Evolutionary conservation across 1,140 invertebrate species (phyloP).

Genomic region (Penaeus vannamei): DNA sequence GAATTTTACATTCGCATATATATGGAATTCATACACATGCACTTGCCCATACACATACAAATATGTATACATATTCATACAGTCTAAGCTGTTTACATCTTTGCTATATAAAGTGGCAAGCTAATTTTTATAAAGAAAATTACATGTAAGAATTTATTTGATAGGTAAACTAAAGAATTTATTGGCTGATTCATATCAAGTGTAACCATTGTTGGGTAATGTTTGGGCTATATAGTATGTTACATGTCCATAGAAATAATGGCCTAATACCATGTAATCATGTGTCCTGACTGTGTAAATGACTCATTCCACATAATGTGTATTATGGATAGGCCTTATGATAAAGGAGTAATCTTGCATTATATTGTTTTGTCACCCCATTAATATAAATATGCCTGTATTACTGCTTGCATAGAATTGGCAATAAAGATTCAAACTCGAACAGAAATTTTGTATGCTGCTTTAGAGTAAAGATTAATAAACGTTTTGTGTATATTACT

Average conservation of each 20-base stretch:
- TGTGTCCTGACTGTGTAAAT: slow-evolving; percentile 61
- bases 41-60: too few species aligned
- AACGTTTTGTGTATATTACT: neutral
- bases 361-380: slow-evolving; percentile 57
- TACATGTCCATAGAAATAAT: slow-evolving; percentile 61
- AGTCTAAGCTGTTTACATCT: too few species aligned
- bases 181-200: too few species aligned
- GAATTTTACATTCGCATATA: too few species aligned
- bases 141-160: too few species aligned
- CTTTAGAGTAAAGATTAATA: slow-evolving; percentile 62
- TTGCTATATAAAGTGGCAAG: too few species aligned
- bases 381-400: slow-evolving; percentile 52
- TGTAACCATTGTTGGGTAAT: neutral
- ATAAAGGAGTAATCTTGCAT: slow-evolving; percentile 55
- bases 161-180: too few species aligned
- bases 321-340: slow-evolving; percentile 64
- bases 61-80: too few species aligned
- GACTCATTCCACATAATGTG: slow-evolving; percentile 65
- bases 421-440: slow-evolving; percentile 58
- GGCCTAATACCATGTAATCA: slow-evolving; percentile 59
- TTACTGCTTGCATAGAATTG: slow-evolving; percentile 62
- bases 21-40: too few species aligned
- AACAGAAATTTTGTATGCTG: slow-evolving; percentile 64
- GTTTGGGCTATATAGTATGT: slow-evolving; percentile 39
- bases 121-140: too few species aligned